Evolutionary conservation across 2,888 invertebrate species (phyloP), one percentile per base, ranked within the genome.

Genomic region (Scaptomyza cyrtandrae): DNA sequence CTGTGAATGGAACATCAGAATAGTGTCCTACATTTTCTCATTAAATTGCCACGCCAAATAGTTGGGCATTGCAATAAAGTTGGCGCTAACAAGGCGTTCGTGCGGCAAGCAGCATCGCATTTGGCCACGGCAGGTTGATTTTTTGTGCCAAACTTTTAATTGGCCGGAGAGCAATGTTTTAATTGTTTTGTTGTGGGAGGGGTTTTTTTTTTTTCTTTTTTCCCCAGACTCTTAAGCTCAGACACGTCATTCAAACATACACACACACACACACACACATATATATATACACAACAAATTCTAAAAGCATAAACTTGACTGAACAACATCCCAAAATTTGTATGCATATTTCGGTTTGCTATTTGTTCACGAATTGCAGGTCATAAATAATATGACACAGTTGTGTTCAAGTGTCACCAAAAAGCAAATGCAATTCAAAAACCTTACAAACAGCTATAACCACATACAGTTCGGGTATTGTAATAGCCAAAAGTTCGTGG

Each of bases 11-110:
- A 48, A 48, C 50, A 53, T 43, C 11, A 44, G 52, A 41, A 41
- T 44, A 68, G n/a, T 88, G 83, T 77, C 83, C 83, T 82, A 84
- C 66, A 88, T 84, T 88, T 77, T 86, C 88, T 84, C 86, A 88
- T 84, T 88, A 84, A 88, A 86, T 86, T 88, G 86, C 67, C 66
- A 88, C 72, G 88, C 77, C 72, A 77, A 86, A 83, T 76, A 79
- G 70, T 86, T 74, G 83, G 83, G 86, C 63, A 82, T 72, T 86
- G 83, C 62, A 71, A 70, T 75, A 82, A 84, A 84, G 80, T 84
- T 84, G 74, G n/a, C 80, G 74, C 83, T 84, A 84, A 84, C 83
- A 82, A 84, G 84, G 83, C 83, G 78, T 78, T 74, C 78, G 81
- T 79, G 78, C 78, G 74, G 74, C 70, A 65, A 63, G 54, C 65